These are phyloP conservation scores for Lochmaea crataegi DNA, from an alignment of 2,888 invertebrate species.

Conservation along the genomic window DNA sequence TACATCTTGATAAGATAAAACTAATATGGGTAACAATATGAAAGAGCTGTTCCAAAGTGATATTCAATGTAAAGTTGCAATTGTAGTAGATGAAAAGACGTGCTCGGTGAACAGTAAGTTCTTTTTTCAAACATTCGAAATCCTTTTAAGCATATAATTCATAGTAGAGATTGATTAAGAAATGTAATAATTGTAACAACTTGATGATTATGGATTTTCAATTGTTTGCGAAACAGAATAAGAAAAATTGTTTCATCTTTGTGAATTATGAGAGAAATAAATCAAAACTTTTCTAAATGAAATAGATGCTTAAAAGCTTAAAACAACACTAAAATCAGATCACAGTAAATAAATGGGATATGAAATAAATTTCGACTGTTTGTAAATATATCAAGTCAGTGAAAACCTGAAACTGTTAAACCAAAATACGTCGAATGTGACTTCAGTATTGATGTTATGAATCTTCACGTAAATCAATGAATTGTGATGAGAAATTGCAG, in stretches of 20 bases:
- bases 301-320: slow-evolving; percentile 4
- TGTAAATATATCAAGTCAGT: background rate
- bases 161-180: background rate
- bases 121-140: background rate
- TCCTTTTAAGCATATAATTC: background rate
- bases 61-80: background rate
- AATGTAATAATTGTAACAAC: background rate
- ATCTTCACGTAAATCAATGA: no score
- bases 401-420: background rate
- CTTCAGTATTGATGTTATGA: no score
- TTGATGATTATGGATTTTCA: background rate
- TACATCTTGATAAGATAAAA: background rate
- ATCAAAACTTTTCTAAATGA: background rate
- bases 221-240: background rate
- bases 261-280: background rate
- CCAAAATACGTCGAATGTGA: background rate
- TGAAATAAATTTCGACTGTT: background rate
- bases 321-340: background rate
- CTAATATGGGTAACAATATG: background rate
- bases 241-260: background rate
- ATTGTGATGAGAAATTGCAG: no score
- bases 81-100: background rate
- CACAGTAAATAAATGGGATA: background rate
- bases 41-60: background rate
- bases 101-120: background rate